Evolutionary conservation across 2,797 vertebrate species (phyloP).

Genomic region (Malurus splendens): DNA sequence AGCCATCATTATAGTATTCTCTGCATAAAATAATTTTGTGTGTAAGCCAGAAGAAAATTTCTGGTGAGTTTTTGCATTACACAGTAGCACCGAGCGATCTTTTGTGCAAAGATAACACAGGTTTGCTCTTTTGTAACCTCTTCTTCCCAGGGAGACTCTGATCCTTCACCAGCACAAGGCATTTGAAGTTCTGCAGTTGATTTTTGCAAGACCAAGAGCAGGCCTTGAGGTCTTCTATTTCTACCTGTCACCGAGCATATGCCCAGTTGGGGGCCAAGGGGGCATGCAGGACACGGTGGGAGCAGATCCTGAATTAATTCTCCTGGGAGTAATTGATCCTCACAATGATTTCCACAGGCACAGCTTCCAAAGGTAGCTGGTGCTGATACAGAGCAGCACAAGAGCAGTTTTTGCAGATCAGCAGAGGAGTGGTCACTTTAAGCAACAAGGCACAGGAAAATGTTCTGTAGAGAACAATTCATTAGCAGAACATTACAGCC

Average conservation of each 20-base stretch:
- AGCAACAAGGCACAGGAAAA: background rate
- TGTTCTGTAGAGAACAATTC: background rate
- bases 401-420: background rate
- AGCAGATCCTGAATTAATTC: background rate
- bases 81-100: fast-evolving
- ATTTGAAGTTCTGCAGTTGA: background rate
- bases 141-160: background rate
- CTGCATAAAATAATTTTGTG: background rate
- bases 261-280: background rate
- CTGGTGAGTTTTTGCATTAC: background rate
- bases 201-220: background rate
- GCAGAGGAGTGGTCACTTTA: background rate
- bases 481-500: background rate
- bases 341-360: background rate
- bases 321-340: background rate
- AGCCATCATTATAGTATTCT: background rate
- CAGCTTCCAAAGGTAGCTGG: background rate
- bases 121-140: background rate
- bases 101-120: background rate
- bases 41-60: background rate
- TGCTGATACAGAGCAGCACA: background rate
- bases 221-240: background rate
- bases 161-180: background rate
- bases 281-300: background rate
- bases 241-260: background rate